These are phyloP conservation scores for Erythrolamprus reginae DNA, from an alignment of 2,113 vertebrate genomes.

Conservation along the genomic window DNA sequence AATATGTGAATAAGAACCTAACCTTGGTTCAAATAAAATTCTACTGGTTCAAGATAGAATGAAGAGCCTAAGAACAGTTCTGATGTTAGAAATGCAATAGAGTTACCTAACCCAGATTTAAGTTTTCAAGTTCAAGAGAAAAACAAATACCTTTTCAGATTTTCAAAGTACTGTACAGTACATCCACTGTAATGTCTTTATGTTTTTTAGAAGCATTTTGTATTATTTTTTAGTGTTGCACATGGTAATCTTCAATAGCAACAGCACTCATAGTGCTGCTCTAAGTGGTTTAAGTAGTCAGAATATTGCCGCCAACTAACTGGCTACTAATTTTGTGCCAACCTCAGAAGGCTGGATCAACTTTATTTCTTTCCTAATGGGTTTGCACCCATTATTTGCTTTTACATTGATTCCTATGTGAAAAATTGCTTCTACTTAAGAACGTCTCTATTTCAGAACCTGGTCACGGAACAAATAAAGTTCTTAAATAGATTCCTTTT, in stretches of 20 bases:
- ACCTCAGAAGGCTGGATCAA: background rate
- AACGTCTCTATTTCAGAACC: too few species aligned
- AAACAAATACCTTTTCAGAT: background rate
- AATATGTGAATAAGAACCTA: background rate
- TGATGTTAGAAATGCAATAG: background rate
- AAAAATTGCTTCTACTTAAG: too few species aligned
- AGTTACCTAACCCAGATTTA: background rate
- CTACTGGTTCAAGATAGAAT: background rate
- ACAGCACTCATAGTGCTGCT: background rate
- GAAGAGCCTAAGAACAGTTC: background rate
- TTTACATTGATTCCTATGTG: too few species aligned
- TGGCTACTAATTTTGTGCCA: background rate
- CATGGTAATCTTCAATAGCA: background rate
- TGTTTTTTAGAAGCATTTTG: background rate
- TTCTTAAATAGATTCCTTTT: too few species aligned
- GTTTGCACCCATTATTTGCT: too few species aligned
- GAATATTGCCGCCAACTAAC: background rate
- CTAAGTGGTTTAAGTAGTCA: background rate
- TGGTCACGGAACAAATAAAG: too few species aligned
- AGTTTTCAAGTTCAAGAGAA: background rate
- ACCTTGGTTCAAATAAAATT: background rate
- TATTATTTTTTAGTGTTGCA: too few species aligned
- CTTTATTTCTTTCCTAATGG: too few species aligned
- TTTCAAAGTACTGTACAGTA: background rate
- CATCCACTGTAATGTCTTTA: background rate